Percentiles rank a stretch among this genome's conserved stretches.
phyloP scores from a whole-genome alignment of 2,888 invertebrate genomes.

The Ectobius pallidus region DNA sequence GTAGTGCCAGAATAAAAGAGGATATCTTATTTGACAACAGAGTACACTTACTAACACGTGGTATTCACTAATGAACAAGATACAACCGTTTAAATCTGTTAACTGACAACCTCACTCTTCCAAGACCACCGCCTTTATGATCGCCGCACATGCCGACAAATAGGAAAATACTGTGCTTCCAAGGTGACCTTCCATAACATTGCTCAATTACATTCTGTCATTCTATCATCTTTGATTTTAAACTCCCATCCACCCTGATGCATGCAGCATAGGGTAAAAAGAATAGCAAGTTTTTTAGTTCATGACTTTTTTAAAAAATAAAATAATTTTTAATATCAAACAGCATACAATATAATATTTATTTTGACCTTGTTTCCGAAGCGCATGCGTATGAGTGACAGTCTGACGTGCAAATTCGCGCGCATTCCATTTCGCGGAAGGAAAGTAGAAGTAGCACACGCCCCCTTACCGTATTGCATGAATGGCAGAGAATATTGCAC shows the following conservation, averaged over 20 bases:
- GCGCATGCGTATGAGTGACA: not conserved
- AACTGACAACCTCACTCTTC: slow-evolving; percentile 5
- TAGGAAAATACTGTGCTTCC: slow-evolving; percentile 20
- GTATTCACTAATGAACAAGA: too few species aligned
- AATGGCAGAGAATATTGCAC: not conserved
- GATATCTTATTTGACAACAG: not conserved
- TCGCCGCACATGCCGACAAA: slow-evolving; percentile 18
- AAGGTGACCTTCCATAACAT: slow-evolving; percentile 37
- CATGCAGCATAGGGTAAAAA: too few species aligned
- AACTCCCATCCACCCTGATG: too few species aligned
- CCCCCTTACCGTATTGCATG: not conserved
- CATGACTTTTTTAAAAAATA: too few species aligned
- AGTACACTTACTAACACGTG: not conserved
- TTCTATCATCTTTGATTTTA: too few species aligned
- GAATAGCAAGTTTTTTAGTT: too few species aligned
- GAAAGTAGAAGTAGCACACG: too few species aligned
- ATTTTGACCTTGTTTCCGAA: not conserved
- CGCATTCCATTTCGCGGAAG: not conserved
- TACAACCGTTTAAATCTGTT: too few species aligned
- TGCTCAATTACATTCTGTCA: not conserved
- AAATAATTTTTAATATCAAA: too few species aligned
- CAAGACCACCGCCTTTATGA: slow-evolving; percentile 33
- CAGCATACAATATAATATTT: too few species aligned
- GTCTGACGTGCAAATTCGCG: not conserved
- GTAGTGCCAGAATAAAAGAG: not conserved